Conservation (phyloP, 2,113 vertebrate species). For the Sitta europaea region DNA sequence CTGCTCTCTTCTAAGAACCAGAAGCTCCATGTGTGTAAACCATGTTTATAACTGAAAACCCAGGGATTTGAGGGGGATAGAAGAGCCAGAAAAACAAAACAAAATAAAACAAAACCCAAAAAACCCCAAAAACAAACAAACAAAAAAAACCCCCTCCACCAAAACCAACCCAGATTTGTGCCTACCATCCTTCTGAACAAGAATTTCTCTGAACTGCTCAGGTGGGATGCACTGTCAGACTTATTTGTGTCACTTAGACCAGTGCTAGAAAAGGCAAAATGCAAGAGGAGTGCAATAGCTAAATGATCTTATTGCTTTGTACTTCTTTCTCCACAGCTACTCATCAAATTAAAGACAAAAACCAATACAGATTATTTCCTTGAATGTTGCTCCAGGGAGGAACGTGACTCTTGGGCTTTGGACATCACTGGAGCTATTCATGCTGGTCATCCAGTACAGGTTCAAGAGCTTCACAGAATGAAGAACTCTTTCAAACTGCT, state of each 20-base stretch:
- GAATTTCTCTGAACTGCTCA: background rate
- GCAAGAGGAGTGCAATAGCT: background rate
- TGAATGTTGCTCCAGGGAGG: slow-evolving; percentile 89
- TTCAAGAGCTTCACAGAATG: slow-evolving; percentile 58
- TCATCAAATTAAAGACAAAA: slow-evolving; percentile 85
- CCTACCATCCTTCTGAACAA: background rate
- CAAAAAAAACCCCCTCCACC: too few species aligned
- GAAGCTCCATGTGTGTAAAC: background rate
- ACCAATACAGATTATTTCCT: slow-evolving; percentile 84
- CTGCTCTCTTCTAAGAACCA: background rate
- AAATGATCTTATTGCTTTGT: background rate
- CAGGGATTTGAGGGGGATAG: fast-evolving
- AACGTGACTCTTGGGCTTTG: slow-evolving; percentile 89
- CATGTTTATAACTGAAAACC: background rate
- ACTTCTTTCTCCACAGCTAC: slow-evolving; percentile 72
- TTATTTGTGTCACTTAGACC: background rate
- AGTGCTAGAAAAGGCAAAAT: background rate
- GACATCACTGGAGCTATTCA: slow-evolving; percentile 81
- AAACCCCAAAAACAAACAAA: background rate
- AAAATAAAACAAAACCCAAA: background rate
- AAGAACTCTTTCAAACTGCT: slow-evolving; percentile 76
- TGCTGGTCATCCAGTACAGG: slow-evolving; percentile 69
- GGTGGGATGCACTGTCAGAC: background rate
- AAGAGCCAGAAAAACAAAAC: too few species aligned
- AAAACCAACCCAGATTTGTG: background rate